Base-by-base conservation (phyloP, 2,888 invertebrate genomes). In the Scaptomyza reducta region DNA sequence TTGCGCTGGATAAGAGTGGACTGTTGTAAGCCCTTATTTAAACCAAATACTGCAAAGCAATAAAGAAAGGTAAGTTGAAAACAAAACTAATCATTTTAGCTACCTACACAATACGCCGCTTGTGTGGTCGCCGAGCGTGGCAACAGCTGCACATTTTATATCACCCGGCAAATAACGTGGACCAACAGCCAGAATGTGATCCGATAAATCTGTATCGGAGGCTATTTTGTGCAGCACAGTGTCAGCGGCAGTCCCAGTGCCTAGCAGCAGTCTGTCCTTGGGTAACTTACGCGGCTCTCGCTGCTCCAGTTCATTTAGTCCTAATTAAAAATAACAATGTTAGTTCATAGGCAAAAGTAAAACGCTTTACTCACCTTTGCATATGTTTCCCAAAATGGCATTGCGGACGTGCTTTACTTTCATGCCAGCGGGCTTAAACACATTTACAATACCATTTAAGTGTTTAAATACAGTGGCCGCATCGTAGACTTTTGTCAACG, bases 371-470 rank as follows among this genome's bases (percentile, higher is more conserved):
- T 6, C 92, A 96, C 96, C 96, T 93, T 93, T 92, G 87, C 94
- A 95, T 62, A 96, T 89, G 89, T 95, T 95, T 40, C 92, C 89
- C 67, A 94, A 91, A 45, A 96, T 91, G 3, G 93, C 93, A 50
- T 93, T 92, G 79, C 94, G 93, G 0, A 95, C 92, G 83, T 92
- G 92, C 18, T 87, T 87, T 0, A 94, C 91, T 42, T 93, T 91
- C 35, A 94, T 92, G 54, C 94, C 94, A 0, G 94, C 90, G 13
- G 97, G 96, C 91, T 97, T 97, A 81, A 95, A 97, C 13, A 97
- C 92, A 90, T 96, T 96, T 66, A 96, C 92, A 7, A 97, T 87
- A 27, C 97, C 97, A 91, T 95, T 95, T 54, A 97, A 89, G 29
- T 92, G 89, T 78, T 93, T 94, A 92, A 94, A 96, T 3, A 95